Evolutionary conservation across 2,888 invertebrate species (phyloP).

Genomic region (Lampropteryx suffumata): DNA sequence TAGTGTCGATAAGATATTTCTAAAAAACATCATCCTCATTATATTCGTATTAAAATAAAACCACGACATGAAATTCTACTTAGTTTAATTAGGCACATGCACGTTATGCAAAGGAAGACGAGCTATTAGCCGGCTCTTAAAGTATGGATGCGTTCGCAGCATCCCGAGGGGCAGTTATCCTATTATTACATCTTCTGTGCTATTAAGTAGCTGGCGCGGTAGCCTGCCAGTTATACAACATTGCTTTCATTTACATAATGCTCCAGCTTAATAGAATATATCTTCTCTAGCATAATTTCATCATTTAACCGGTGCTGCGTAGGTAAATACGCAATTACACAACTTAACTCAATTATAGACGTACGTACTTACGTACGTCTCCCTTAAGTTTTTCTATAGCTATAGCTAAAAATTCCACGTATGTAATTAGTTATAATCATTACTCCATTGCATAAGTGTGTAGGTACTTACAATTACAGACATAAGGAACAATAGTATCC

Average conservation of each 20-base stretch:
- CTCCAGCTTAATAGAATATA: slow-evolving; percentile 36
- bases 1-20: no score
- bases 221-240: slow-evolving; percentile 46
- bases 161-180: slow-evolving; percentile 40
- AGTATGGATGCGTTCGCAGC: slow-evolving; percentile 51
- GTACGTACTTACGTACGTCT: no score
- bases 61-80: no score
- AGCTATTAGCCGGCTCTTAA: slow-evolving; percentile 41
- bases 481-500: no score
- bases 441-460: no score
- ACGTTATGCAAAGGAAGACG: slow-evolving; percentile 35
- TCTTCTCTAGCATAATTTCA: slow-evolving; percentile 28
- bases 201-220: slow-evolving; percentile 31
- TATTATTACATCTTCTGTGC: slow-evolving; percentile 20
- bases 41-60: no score
- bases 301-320: slow-evolving; percentile 21
- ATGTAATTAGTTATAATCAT: no score
- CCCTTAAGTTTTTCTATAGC: no score
- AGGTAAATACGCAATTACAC: slow-evolving; percentile 8
- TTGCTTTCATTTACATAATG: slow-evolving; percentile 67
- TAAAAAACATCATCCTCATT: no score
- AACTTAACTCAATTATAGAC: no score
- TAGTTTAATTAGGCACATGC: slow-evolving; percentile 16
- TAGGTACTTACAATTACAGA: no score
- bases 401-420: no score